These are phyloP conservation scores for Zosterops lateralis DNA, from an alignment of 2,113 vertebrate genomes.

Conservation along the genomic window DNA sequence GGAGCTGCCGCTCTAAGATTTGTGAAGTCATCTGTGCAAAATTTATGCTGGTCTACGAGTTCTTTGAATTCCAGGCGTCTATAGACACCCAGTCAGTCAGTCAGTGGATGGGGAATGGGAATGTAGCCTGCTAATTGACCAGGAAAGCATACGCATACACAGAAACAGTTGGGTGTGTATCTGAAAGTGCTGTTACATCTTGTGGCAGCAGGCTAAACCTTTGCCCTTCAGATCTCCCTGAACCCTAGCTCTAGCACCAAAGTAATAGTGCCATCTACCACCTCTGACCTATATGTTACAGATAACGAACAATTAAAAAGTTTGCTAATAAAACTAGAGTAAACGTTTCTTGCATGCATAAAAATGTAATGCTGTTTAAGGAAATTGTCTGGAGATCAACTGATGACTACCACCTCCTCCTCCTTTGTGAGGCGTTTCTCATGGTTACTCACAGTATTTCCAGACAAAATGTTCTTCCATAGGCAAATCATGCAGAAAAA, in stretches of 20 bases:
- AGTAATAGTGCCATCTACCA: not conserved
- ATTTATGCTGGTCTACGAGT: not conserved
- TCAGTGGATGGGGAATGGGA: not conserved
- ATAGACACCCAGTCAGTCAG: not conserved
- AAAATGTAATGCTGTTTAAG: not conserved
- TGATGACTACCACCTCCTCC: not conserved
- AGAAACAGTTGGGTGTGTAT: not conserved
- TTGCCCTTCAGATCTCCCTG: not conserved
- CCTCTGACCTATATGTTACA: not conserved
- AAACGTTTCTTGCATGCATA: not conserved
- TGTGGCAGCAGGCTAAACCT: not conserved
- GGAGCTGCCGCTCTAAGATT: not conserved
- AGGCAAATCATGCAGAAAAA: not conserved
- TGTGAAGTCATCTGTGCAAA: constrained; percentile 25
- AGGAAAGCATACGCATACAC: not conserved
- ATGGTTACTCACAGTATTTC: not conserved
- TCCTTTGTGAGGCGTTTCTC: not conserved
- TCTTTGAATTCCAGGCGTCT: not conserved
- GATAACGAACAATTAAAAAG: not conserved
- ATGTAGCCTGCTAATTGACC: not conserved
- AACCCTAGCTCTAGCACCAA: not conserved
- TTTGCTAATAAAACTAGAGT: not conserved
- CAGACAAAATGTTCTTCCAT: not conserved
- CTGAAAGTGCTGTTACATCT: not conserved
- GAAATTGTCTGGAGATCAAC: not conserved